phyloP scores from a whole-genome alignment of 2,113 vertebrate genomes.

The Pelusios castaneus region DNA sequence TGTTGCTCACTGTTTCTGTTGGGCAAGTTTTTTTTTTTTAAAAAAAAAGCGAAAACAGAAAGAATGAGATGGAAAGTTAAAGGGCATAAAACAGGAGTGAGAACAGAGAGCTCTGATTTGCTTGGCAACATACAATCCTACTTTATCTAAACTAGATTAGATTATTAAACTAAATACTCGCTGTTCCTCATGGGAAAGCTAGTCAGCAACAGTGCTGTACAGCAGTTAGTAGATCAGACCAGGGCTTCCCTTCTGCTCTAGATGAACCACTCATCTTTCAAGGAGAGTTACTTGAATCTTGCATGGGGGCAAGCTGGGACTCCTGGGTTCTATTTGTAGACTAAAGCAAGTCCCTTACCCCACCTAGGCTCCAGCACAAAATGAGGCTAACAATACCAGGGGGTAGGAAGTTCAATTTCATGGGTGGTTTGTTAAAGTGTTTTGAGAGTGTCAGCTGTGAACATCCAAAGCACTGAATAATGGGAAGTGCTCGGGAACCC shows the following conservation, averaged over 20 bases:
- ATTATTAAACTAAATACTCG: neutral
- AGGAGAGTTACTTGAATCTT: neutral
- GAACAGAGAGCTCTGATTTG: neutral
- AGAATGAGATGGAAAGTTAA: neutral
- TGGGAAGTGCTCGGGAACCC: neutral
- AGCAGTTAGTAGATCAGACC: neutral
- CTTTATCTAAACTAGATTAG: neutral
- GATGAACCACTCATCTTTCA: neutral
- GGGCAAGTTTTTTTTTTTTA: neutral
- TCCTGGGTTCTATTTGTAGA: neutral
- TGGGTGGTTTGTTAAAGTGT: neutral
- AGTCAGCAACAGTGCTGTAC: neutral
- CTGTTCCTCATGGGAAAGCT: neutral
- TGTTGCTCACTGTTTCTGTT: neutral
- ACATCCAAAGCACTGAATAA: neutral
- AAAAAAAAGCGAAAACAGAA: neutral
- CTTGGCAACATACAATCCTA: neutral
- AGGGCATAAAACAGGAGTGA: neutral
- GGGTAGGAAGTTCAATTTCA: neutral
- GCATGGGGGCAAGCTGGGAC: neutral
- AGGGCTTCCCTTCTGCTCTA: neutral
- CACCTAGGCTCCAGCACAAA: neutral
- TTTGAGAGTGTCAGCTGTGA: neutral
- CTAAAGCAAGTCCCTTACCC: neutral
- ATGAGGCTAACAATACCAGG: neutral